A percentile compares a stretch with the other conserved stretches of the same genome.
phyloP scores from a whole-genome alignment of 2,113 vertebrate genomes.

The Malaclemys terrapin region DNA sequence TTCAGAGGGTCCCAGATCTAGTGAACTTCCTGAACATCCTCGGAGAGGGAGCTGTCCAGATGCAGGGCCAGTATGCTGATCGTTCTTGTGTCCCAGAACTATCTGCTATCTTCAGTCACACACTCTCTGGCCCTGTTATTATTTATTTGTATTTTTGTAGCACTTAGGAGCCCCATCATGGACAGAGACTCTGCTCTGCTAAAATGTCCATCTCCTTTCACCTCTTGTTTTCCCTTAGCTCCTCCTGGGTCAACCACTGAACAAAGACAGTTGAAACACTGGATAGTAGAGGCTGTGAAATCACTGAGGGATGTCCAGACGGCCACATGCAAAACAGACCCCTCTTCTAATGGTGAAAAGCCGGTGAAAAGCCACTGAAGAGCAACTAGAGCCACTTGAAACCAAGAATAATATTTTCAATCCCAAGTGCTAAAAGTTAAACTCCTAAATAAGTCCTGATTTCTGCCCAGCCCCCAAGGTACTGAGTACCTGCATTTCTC shows the following conservation, averaged over 20 bases:
- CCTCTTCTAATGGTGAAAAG: neutral
- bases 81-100: neutral
- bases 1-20: neutral
- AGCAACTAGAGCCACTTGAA: neutral
- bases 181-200: neutral
- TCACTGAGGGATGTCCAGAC: neutral
- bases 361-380: neutral
- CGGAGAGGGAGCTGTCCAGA: neutral
- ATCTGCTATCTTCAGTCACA: neutral
- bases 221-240: neutral
- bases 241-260: neutral
- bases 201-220: neutral
- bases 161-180: neutral
- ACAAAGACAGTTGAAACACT: neutral
- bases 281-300: neutral
- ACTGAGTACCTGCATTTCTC: neutral
- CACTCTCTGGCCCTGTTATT: neutral
- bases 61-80: neutral
- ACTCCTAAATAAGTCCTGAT: neutral
- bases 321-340: neutral
- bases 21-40: neutral
- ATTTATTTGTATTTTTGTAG: neutral
- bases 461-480: neutral
- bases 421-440: neutral
- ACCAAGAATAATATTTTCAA: neutral